These are phyloP conservation scores for Caenorhabditis uteleia DNA, from an alignment of 2,888 invertebrate genomes.

Conservation along the genomic window DNA sequence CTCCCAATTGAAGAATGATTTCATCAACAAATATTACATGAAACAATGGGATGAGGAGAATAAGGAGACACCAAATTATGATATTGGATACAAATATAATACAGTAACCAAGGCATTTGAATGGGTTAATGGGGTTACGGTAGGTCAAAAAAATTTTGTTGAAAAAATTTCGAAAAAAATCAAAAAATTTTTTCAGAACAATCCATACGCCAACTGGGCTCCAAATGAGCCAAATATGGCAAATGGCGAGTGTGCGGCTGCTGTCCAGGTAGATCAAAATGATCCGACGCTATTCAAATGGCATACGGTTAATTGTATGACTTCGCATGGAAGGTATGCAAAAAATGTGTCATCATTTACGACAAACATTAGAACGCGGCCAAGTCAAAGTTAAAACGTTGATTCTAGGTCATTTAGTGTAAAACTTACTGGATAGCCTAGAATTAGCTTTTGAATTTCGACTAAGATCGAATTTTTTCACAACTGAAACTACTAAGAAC, in stretches of 20 bases:
- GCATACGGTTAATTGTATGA: slow-evolving; percentile 14
- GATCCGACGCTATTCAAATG: slow-evolving; percentile 28
- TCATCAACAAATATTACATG: slow-evolving; percentile 20
- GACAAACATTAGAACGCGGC: not conserved
- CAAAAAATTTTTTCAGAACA: slow-evolving; percentile 10
- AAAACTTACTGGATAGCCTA: too few species aligned
- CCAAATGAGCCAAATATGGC: slow-evolving; percentile 11
- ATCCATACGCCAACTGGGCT: slow-evolving; percentile 34
- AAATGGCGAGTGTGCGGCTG: slow-evolving; percentile 24
- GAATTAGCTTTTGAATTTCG: too few species aligned
- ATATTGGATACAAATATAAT: slow-evolving; percentile 27
- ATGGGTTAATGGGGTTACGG: slow-evolving; percentile 36
- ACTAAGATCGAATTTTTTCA: too few species aligned
- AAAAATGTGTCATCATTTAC: not conserved
- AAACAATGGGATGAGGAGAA: slow-evolving; percentile 17
- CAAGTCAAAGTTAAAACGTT: too few species aligned
- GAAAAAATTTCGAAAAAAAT: not conserved
- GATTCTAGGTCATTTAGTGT: too few species aligned
- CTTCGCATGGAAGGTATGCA: slow-evolving; percentile 13
- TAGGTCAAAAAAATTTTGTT: not conserved
- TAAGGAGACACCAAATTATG: slow-evolving; percentile 26
- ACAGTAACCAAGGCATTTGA: slow-evolving; percentile 7
- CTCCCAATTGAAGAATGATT: slow-evolving; percentile 20
- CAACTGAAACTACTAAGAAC: too few species aligned
- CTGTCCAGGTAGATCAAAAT: slow-evolving; percentile 4